Percentiles rank a stretch among this genome's conserved stretches.
Conservation (phyloP, 2,113 vertebrate genomes). For the Cheilinus undulatus region DNA sequence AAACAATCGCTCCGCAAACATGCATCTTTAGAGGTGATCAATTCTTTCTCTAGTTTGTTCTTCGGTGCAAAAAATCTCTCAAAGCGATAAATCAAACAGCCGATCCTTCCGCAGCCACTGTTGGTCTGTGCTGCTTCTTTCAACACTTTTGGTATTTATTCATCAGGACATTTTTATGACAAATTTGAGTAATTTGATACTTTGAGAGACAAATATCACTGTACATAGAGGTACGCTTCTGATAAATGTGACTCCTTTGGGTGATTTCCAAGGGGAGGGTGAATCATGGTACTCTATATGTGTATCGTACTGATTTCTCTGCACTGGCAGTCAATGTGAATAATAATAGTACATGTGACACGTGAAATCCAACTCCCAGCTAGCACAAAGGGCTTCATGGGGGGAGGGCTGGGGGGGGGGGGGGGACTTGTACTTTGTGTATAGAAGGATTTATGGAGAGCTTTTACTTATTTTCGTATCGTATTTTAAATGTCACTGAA, state of each 20-base stretch:
- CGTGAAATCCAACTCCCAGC: slow-evolving; percentile 86
- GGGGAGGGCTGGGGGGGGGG: slow-evolving; percentile 73
- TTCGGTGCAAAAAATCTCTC: slow-evolving; percentile 80
- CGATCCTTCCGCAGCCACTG: slow-evolving; percentile 85
- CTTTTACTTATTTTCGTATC: slow-evolving; percentile 99
- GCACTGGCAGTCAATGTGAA: slow-evolving; percentile 94
- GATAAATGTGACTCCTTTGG: slow-evolving; percentile 58
- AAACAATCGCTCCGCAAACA: slow-evolving; percentile 76
- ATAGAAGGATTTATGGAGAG: slow-evolving; percentile 99
- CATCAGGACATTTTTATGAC: slow-evolving; percentile 92
- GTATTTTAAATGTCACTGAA: slow-evolving; percentile 97
- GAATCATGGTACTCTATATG: slow-evolving; percentile 64
- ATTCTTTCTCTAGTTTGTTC: slow-evolving; percentile 35
- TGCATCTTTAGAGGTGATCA: slow-evolving; percentile 40
- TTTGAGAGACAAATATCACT: slow-evolving; percentile 85
- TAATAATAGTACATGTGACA: slow-evolving; percentile 79
- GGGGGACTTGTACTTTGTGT: slow-evolving; percentile 95
- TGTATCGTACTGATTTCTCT: slow-evolving; percentile 85
- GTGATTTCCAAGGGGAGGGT: slow-evolving; percentile 38
- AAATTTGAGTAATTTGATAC: slow-evolving; percentile 96
- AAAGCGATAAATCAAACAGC: slow-evolving; percentile 49
- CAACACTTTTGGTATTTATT: slow-evolving; percentile 92
- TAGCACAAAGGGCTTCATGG: slow-evolving; percentile 93
- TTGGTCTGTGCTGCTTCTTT: slow-evolving; percentile 86
- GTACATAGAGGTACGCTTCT: slow-evolving; percentile 88